These are phyloP conservation scores for Gallinago undulata DNA, from an alignment of 2,113 vertebrate species.

Conservation along the genomic window DNA sequence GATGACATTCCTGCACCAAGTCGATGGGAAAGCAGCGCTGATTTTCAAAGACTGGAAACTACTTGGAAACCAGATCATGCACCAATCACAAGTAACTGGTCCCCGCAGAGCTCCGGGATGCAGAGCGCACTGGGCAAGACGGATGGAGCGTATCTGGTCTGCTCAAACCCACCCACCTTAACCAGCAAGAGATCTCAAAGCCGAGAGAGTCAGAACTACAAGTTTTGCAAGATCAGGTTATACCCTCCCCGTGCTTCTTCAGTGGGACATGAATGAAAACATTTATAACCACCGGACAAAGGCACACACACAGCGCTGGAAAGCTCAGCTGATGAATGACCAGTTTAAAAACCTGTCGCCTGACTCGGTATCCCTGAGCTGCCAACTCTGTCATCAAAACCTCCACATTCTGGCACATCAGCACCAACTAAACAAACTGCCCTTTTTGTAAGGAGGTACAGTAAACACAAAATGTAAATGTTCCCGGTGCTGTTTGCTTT, in stretches of 20 bases:
- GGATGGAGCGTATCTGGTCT: rapidly evolving
- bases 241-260: rapidly evolving
- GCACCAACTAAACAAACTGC: background rate
- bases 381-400: background rate
- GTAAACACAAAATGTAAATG: background rate
- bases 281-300: background rate
- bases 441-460: background rate
- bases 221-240: too few relatives aligned
- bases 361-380: background rate
- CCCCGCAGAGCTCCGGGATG: background rate
- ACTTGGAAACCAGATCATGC: background rate
- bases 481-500: background rate
- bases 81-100: rapidly evolving
- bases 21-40: background rate
- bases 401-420: background rate
- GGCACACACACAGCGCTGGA: background rate
- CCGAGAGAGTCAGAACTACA: background rate
- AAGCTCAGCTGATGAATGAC: background rate
- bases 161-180: background rate
- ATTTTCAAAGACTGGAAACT: background rate
- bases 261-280: background rate
- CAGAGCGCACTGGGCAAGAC: background rate
- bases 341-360: background rate
- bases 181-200: background rate
- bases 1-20: rapidly evolving